Evolutionary conservation across 1,140 invertebrate species (phyloP), one percentile per base, ranked within the genome.

Genomic region (Popillia japonica): DNA sequence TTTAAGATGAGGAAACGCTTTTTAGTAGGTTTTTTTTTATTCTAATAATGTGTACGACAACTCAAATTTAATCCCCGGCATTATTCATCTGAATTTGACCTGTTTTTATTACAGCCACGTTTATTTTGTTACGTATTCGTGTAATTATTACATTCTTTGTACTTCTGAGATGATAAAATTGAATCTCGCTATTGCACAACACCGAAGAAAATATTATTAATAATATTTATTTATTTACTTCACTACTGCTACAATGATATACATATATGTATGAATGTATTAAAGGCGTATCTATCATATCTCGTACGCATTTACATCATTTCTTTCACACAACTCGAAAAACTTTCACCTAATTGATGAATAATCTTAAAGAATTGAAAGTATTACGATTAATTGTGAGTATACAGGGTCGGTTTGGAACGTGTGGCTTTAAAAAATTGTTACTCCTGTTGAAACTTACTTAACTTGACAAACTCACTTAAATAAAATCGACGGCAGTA

Each of bases 1-100:
- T 68, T 68, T 68, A 68, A 68, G 11, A 68, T 68, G 61, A 68
- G 61, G 61, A 68, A 68, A 68, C 61, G 61, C 20, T 34, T 68
- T 34, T 68, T 68, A 34, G 27, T 34, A 34, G 27, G 27, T 34
- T 34, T 34, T 34, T 34, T 34, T 34, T 34, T 34, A 34, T 34
- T 4, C 27, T 34, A 34, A 34, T 34, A 34, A 34, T 34, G 27
- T 34, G 27, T 34, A 34, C 27, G 27, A 34, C 27, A 34, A 34
- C 27, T 34, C 27, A 34, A 34, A 34, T 55, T 17, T 14, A 55
- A 55, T 55, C 48, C 48, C n/a, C 48, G 4, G 48, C 48, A 17
- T 55, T 55, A 55, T n/a, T 55, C 27, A 48, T 14, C 22, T 68
- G 22, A 7, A 68, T 68, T 68, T 34, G 61, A 20, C 11, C 61